These are phyloP conservation scores for Danaus plexippus DNA, from an alignment of 1,140 invertebrate species.

Conservation along the genomic window DNA sequence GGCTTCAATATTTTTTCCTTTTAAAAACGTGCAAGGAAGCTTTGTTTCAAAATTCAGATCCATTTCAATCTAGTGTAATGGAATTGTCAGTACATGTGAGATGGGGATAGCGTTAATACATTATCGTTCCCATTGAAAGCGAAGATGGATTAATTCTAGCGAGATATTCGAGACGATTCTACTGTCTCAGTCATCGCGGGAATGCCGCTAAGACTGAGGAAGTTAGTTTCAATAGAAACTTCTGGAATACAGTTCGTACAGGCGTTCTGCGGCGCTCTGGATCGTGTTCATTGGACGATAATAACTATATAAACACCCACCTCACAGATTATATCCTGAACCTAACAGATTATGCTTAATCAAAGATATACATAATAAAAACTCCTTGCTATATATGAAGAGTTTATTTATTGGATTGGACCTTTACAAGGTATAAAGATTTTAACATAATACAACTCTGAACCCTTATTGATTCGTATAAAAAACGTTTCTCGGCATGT, in stretches of 20 bases:
- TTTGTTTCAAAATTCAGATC: too few relatives aligned
- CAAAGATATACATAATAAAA: too few relatives aligned
- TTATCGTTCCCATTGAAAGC: slow-evolving; percentile 51
- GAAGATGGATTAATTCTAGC: slow-evolving; percentile 63
- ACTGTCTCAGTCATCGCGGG: slow-evolving; percentile 37
- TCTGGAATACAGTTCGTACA: slow-evolving; percentile 52
- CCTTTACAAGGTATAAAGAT: not conserved
- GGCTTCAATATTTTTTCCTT: too few relatives aligned
- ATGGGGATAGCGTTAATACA: slow-evolving; percentile 43
- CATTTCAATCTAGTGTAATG: too few relatives aligned
- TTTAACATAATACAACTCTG: slow-evolving; percentile 8
- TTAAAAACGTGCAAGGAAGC: too few relatives aligned
- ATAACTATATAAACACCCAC: too few relatives aligned
- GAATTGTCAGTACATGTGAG: slow-evolving; percentile 10
- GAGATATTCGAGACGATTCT: slow-evolving; percentile 45
- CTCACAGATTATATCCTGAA: too few relatives aligned
- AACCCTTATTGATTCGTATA: slow-evolving; percentile 21
- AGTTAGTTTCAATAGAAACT: slow-evolving; percentile 64
- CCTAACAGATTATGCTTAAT: too few relatives aligned
- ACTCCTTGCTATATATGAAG: too few relatives aligned
- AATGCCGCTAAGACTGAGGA: slow-evolving; percentile 45
- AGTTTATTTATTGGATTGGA: too few relatives aligned
- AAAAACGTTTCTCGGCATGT: slow-evolving; percentile 46
- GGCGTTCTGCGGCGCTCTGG: slow-evolving; percentile 35
- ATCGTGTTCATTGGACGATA: slow-evolving; percentile 31